Percentiles rank a stretch among this genome's conserved stretches.
Evolutionary conservation across 2,797 vertebrate species (phyloP).

Genomic region (Emydoidea blandingii): DNA sequence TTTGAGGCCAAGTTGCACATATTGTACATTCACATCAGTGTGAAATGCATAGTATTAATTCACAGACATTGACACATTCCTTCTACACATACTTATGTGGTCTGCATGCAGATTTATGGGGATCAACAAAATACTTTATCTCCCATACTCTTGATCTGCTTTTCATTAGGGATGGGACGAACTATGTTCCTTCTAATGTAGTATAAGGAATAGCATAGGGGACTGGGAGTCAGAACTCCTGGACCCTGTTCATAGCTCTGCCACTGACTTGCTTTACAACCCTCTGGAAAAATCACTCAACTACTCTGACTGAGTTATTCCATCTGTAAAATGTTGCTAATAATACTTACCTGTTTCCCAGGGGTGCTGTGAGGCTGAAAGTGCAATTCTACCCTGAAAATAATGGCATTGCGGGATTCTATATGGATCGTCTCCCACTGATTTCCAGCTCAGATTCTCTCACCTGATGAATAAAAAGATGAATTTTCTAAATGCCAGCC

Average conservation of each 20-base stretch:
- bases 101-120: neutral
- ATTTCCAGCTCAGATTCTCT: neutral
- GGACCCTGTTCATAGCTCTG: no score
- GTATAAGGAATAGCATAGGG: no score
- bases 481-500: neutral
- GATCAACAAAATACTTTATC: neutral
- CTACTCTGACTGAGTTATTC: no score
- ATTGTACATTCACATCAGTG: neutral
- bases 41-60: neutral
- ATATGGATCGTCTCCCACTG: neutral
- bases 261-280: no score
- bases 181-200: neutral
- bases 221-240: no score
- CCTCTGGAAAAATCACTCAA: no score
- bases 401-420: neutral
- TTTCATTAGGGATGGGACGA: neutral
- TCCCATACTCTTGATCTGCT: neutral
- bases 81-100: neutral
- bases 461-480: neutral
- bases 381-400: neutral
- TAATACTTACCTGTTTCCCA: neutral
- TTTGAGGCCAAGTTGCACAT: neutral
- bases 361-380: neutral
- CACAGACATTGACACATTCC: neutral
- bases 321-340: neutral